Base-by-base conservation (phyloP, 2,113 vertebrate genomes). In the Camelus bactrianus region DNA sequence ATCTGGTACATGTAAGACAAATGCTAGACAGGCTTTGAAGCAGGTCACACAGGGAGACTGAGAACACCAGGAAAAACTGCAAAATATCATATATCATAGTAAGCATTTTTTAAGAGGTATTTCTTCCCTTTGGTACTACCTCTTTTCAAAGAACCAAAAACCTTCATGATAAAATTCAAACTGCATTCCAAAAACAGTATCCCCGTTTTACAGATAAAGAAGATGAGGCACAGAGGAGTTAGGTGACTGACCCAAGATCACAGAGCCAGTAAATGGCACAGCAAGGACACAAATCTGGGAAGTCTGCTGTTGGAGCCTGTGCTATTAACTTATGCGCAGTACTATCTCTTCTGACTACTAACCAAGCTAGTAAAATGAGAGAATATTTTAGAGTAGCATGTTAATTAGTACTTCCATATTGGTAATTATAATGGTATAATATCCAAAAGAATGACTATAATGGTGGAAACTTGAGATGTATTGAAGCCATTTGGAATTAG, bases 81-180 rank as follows among this genome's bases (percentile, higher is more conserved):
- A 81, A 95, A 76, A 82, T 72, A 42, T 42, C 38, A 42, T 42
- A 67, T 14, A 70, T 30, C 83, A 48, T 16, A 73, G 19, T 50
- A 80, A 94, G 54, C 32, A 82, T 22, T 93, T 95, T 92, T 52
- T 13, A 82, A 69, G 26, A 94, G 46, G 12, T 60, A 16, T 95
- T 89, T 82, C 38, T 67, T 89, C 26, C 32, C 10, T 83, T 91
- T 89, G 46, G 10, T 35, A 54, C 22, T 38, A 87, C 5, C 14
- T 80, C 38, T 77, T 65, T 76, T 90, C 20, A 79, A 96, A 87
- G 67, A 24, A 73, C 65, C 46, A 65, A 77, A 92, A 94, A 72
- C 1, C 11, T 77, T 87, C 50, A 28, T 30, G 30, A 65, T 54
- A 92, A 76, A 70, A 64, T 93, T 94, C 35, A 76, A 46, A 86